Percentiles rank a stretch among this genome's conserved stretches.
These are phyloP conservation scores for Siphonodentalium dalli DNA, from an alignment of 2,888 invertebrate species.

Conservation along the genomic window DNA sequence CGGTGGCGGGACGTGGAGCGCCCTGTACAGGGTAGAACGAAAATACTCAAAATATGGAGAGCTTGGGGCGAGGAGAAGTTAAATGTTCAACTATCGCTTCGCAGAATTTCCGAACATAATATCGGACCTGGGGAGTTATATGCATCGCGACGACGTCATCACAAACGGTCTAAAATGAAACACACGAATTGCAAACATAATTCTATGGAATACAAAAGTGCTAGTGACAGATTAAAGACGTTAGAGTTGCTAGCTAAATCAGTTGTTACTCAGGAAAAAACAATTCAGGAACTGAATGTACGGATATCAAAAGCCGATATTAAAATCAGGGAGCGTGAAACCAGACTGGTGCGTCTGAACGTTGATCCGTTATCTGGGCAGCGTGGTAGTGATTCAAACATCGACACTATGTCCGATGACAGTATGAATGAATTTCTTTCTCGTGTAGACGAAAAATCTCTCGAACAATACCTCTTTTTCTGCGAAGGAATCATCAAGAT, in stretches of 20 bases:
- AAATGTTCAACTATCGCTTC: constrained; percentile 68
- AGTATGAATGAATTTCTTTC: constrained; percentile 68
- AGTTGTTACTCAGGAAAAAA: constrained; percentile 72
- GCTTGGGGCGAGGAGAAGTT: constrained; percentile 79
- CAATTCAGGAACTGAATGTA: constrained; percentile 67
- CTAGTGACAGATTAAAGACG: constrained; percentile 35
- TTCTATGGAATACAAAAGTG: constrained; percentile 27
- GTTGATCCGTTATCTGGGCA: constrained; percentile 44
- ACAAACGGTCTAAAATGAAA: constrained; percentile 35
- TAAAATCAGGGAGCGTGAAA: constrained; percentile 74
- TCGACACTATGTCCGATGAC: constrained; percentile 41
- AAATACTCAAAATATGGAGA: constrained; percentile 79
- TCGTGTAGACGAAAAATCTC: constrained; percentile 70
- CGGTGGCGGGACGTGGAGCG: constrained; percentile 73
- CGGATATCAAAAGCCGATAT: constrained; percentile 75
- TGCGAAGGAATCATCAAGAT: constrained; percentile 77
- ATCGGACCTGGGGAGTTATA: constrained; percentile 38
- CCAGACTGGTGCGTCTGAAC: constrained; percentile 34
- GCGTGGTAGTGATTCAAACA: constrained; percentile 49
- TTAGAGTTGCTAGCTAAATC: constrained; percentile 65
- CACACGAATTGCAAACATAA: constrained; percentile 17
- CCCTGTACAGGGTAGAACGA: constrained; percentile 75
- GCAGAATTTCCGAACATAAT: constrained; percentile 46
- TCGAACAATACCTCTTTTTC: constrained; percentile 74
- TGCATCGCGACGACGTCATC: constrained; percentile 33